These are phyloP conservation scores for Andrena dorsata DNA, from an alignment of 2,888 invertebrate genomes.

Conservation along the genomic window DNA sequence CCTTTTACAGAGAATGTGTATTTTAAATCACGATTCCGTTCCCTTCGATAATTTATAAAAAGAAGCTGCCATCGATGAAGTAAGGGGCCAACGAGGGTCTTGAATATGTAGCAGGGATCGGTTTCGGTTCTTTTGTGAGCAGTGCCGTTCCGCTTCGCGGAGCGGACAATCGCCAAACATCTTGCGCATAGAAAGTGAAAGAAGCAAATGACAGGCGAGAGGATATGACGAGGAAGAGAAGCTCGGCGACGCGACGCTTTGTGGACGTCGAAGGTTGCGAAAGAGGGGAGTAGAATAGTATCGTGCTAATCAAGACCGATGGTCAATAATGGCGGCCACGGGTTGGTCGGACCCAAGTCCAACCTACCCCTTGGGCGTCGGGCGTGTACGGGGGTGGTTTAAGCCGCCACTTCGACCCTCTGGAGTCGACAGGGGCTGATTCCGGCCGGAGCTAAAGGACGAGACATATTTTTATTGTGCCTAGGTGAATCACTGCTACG, in stretches of 20 bases:
- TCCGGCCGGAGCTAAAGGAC: conserved; percentile 53
- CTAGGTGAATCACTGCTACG: conserved; percentile 75
- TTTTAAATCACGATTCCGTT: neutral
- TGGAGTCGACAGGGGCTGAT: conserved; percentile 59
- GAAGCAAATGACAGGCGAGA: conserved; percentile 14
- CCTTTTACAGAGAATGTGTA: neutral
- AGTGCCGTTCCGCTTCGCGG: neutral
- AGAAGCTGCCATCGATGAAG: neutral
- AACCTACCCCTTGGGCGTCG: conserved; percentile 66
- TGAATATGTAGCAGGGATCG: conserved; percentile 22
- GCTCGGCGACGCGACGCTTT: conserved; percentile 33
- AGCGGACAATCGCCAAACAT: conserved; percentile 16
- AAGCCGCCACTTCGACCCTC: conserved; percentile 60
- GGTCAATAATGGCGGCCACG: conserved; percentile 79
- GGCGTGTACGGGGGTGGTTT: conserved; percentile 69
- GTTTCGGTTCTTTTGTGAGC: conserved; percentile 13
- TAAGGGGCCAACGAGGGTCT: neutral
- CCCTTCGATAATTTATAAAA: neutral
- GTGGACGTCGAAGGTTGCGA: conserved; percentile 49
- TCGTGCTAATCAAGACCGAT: conserved; percentile 74
- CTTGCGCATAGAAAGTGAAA: conserved; percentile 14
- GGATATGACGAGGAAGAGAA: conserved; percentile 11
- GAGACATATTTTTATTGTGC: conserved; percentile 75
- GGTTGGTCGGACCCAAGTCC: conserved; percentile 69
- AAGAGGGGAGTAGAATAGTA: conserved; percentile 53